Evolutionary conservation across 2,888 invertebrate species (phyloP).

Genomic region (Branchinecta sandiegonensis): DNA sequence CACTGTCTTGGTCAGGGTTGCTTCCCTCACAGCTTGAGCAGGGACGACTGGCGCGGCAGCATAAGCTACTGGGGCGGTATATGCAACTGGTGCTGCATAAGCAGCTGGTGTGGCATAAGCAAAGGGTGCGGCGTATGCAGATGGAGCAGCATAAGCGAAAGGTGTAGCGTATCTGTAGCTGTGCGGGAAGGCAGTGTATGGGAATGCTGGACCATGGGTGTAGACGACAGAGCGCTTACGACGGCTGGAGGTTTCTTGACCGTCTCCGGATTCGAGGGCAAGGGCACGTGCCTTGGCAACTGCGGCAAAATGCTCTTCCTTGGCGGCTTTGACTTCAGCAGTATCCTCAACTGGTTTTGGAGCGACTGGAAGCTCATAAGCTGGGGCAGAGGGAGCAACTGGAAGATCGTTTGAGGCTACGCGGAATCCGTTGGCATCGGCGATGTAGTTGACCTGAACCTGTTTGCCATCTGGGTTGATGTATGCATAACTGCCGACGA

Average conservation of each 20-base stretch:
- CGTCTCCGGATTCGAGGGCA: not conserved
- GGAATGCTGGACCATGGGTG: no score
- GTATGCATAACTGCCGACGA: slow-evolving; percentile 37
- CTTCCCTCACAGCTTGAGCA: slow-evolving; percentile 28
- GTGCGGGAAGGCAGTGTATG: not conserved
- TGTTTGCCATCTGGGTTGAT: slow-evolving; percentile 37
- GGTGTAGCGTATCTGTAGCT: not conserved
- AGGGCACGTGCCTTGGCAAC: slow-evolving; percentile 16
- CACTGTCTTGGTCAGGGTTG: slow-evolving; percentile 34
- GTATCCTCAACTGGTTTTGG: slow-evolving; percentile 26
- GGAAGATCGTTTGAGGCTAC: slow-evolving; percentile 37
- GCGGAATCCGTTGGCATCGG: slow-evolving; percentile 36
- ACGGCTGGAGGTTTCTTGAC: not conserved
- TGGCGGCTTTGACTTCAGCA: slow-evolving; percentile 24
- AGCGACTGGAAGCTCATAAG: slow-evolving; percentile 5
- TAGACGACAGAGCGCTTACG: not conserved
- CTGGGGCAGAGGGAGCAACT: slow-evolving; percentile 22
- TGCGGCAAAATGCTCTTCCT: slow-evolving; percentile 24
- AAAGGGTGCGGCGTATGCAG: not conserved
- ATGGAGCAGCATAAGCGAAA: not conserved
- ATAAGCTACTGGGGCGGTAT: slow-evolving; percentile 24
- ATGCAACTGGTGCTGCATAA: slow-evolving; percentile 24
- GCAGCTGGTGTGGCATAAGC: slow-evolving; percentile 19
- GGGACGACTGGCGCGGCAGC: slow-evolving; percentile 28
- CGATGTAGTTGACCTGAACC: slow-evolving; percentile 36